These are phyloP conservation scores for Napeogenes sylphis DNA, from an alignment of 2,888 invertebrate genomes.

Conservation along the genomic window DNA sequence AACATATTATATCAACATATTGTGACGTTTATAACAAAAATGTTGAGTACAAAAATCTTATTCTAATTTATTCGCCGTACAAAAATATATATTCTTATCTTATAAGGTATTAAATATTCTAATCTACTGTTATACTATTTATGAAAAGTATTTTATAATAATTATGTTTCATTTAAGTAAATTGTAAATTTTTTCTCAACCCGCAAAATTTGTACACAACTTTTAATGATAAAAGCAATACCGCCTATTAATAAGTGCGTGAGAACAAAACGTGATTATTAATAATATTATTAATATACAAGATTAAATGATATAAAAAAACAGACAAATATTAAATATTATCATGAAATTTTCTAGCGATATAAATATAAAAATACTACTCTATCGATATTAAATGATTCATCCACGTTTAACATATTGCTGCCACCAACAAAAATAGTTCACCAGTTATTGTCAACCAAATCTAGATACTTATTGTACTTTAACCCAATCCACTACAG, in stretches of 20 bases:
- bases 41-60: conserved; percentile 10
- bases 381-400: not conserved
- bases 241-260: not conserved
- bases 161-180: not conserved
- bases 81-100: conserved; percentile 24
- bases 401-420: conserved; percentile 21
- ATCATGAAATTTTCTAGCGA: not conserved
- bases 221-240: too few relatives aligned
- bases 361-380: conserved; percentile 4
- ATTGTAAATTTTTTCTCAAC: too few relatives aligned
- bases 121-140: conserved; percentile 13
- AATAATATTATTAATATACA: not conserved
- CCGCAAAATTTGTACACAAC: too few relatives aligned
- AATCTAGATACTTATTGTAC: not conserved
- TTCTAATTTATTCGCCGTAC: conserved; percentile 17
- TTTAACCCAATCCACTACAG: not conserved
- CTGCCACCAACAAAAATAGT: conserved; percentile 21
- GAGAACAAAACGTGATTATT: conserved; percentile 1
- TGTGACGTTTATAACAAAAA: conserved; percentile 6
- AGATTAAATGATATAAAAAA: not conserved
- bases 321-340: not conserved
- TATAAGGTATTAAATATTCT: conserved; percentile 9
- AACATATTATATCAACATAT: conserved; percentile 3
- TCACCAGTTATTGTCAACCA: not conserved
- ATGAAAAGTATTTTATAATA: not conserved